These are phyloP conservation scores for Scotopteryx bipunctaria DNA, from an alignment of 2,888 invertebrate species.

Conservation along the genomic window DNA sequence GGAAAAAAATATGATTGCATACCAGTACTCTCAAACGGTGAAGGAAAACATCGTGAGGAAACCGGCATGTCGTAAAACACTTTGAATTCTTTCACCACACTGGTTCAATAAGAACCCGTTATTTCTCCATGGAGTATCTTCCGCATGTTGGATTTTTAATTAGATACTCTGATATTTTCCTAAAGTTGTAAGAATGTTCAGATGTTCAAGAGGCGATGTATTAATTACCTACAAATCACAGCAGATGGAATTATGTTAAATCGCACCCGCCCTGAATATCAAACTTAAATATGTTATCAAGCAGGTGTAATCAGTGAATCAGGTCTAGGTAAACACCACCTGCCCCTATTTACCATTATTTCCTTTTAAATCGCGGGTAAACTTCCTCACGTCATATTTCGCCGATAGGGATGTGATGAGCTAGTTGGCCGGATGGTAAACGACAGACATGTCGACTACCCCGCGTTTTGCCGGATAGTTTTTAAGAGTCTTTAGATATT, in stretches of 20 bases:
- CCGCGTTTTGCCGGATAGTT: slow-evolving; percentile 1
- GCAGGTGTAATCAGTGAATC: slow-evolving; percentile 33
- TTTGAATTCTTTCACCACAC: too few species aligned
- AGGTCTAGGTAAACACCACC: slow-evolving; percentile 31
- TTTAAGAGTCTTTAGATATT: too few species aligned
- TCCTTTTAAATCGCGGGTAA: slow-evolving; percentile 22
- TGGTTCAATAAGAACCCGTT: too few species aligned
- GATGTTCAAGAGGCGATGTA: too few species aligned
- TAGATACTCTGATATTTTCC: too few species aligned
- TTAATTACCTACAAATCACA: background rate
- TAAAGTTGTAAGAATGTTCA: too few species aligned
- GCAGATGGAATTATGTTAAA: background rate
- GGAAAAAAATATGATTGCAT: too few species aligned
- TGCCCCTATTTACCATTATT: slow-evolving; percentile 32
- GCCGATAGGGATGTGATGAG: background rate
- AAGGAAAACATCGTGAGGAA: too few species aligned
- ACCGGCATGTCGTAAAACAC: too few species aligned
- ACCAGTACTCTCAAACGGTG: too few species aligned
- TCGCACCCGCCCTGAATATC: slow-evolving; percentile 18
- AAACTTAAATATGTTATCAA: slow-evolving; percentile 29
- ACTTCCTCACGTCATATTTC: slow-evolving; percentile 13
- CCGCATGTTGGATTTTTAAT: too few species aligned
- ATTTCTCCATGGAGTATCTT: too few species aligned
- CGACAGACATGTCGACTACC: background rate
- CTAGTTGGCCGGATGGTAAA: background rate